Base-by-base conservation (phyloP, 2,797 vertebrate genomes). In the Sitta carolinensis region DNA sequence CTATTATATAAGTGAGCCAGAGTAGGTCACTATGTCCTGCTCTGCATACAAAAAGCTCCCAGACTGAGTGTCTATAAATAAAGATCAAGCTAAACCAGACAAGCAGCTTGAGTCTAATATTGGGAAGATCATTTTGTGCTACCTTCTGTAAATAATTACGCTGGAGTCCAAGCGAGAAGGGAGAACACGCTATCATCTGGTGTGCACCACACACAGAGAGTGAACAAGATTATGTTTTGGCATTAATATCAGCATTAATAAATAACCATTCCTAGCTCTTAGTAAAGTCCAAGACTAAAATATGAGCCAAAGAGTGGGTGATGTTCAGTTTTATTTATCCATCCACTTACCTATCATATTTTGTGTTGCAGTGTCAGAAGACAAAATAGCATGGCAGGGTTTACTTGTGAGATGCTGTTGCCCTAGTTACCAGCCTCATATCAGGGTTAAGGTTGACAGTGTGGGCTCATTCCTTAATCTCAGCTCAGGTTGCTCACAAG, bases 361-460 rank as follows among this genome's bases (percentile, higher is more conserved):
- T 92, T 84, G 76, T 69, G 32, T 89, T n/a, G 66, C 52, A 43
- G 48, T 9, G 43, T 45, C 47, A 75, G 75, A 87, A 83, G 87
- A 89, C 91, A 81, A 68, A 75, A 73, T 36, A 72, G 19, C 75
- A 6, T 59, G 92, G 94, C 82, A 72, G 5, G 23, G 87, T 92
- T 89, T 92, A 78, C 95, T 85, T 92, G 92, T 72, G 80, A 87
- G 92, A 84, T 91, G 73, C 92, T 67, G 94, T 96, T 97, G 94
- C 87, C 95, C 94, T 96, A 96, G 95, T 95, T 96, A 95, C 93
- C 84, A 58, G 89, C 87, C 54, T 94, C 92, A 45, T 81, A 74
- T 96, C 94, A 72, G 93, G 93, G 94, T 94, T 94, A 90, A 93
- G 93, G 93, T 94, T 95, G 96, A 93, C 92, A 95, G 73, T 87